Evolutionary conservation across 2,113 vertebrate species (phyloP).

Genomic region (Nycticebus coucang): DNA sequence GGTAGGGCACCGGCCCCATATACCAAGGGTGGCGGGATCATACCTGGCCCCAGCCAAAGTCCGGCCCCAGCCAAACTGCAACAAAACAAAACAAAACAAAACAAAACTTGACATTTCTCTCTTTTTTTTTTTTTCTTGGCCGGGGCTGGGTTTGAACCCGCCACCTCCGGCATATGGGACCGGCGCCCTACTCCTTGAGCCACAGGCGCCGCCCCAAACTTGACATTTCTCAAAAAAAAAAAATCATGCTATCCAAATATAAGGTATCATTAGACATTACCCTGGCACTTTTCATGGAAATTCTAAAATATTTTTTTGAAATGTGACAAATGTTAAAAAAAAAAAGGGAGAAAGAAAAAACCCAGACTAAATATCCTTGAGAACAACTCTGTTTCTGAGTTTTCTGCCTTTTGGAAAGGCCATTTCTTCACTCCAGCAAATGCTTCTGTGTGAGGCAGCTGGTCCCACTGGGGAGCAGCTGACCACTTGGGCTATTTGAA

Average conservation of each 20-base stretch:
- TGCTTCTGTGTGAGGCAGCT: not conserved
- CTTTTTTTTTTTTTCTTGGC: no score
- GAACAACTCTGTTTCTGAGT: not conserved
- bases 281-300: not conserved
- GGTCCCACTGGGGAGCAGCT: not conserved
- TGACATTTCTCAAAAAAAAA: not conserved
- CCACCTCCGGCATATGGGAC: no score
- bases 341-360: not conserved
- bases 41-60: no score
- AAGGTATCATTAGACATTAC: not conserved
- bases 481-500: not conserved
- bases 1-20: no score
- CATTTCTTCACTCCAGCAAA: not conserved
- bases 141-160: no score
- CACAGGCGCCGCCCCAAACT: no score
- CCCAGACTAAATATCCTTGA: not conserved
- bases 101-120: not conserved
- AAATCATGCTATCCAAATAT: not conserved
- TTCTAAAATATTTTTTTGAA: constrained; percentile 15
- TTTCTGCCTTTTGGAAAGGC: not conserved
- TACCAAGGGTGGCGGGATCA: no score
- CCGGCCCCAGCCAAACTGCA: no score
- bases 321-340: not conserved
- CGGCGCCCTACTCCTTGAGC: no score
- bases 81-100: no score